Evolutionary conservation across 92 coral and sea anemone species (phyloP).

Genomic region (Isaurus tuberculatus): DNA sequence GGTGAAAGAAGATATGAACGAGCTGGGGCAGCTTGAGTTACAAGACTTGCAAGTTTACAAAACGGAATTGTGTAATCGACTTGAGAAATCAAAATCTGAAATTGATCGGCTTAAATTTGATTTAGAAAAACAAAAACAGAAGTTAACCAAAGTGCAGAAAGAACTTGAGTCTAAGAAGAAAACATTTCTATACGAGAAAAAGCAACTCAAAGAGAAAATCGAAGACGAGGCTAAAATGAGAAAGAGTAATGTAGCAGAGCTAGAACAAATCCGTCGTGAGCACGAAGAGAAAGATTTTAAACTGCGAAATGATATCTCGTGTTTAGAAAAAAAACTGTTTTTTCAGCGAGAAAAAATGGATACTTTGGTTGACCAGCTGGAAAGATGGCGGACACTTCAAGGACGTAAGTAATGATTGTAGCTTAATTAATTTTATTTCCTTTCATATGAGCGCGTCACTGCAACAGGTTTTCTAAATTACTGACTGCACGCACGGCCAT

Average conservation of each 20-base stretch:
- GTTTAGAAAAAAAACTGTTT: constrained; percentile 26
- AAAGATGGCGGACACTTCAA: constrained; percentile 64
- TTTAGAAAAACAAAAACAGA: constrained; percentile 64
- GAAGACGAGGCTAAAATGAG: constrained; percentile 65
- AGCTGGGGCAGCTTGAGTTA: constrained; percentile 56
- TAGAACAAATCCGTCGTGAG: constrained; percentile 53
- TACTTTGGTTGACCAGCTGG: constrained; percentile 58
- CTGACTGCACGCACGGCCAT: too few species aligned
- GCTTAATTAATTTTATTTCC: too few species aligned
- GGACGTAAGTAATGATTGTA: constrained; percentile 69
- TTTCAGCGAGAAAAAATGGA: constrained; percentile 43
- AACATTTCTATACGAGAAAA: constrained; percentile 70
- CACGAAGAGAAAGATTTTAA: constrained; percentile 48
- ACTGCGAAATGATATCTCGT: constrained; percentile 50
- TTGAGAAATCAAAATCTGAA: constrained; percentile 56
- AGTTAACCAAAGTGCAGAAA: constrained; percentile 47
- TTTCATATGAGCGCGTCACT: too few species aligned
- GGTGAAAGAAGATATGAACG: constrained; percentile 53
- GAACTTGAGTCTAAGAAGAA: constrained; percentile 63
- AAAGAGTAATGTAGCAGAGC: constrained; percentile 21
- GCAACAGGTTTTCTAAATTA: too few species aligned
- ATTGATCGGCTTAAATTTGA: constrained; percentile 58
- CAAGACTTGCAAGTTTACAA: constrained; percentile 65
- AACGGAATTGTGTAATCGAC: constrained; percentile 58
- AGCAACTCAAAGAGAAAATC: constrained; percentile 68